phyloP scores from a whole-genome alignment of 1,140 invertebrate genomes.

The Drosophila insularis region DNA sequence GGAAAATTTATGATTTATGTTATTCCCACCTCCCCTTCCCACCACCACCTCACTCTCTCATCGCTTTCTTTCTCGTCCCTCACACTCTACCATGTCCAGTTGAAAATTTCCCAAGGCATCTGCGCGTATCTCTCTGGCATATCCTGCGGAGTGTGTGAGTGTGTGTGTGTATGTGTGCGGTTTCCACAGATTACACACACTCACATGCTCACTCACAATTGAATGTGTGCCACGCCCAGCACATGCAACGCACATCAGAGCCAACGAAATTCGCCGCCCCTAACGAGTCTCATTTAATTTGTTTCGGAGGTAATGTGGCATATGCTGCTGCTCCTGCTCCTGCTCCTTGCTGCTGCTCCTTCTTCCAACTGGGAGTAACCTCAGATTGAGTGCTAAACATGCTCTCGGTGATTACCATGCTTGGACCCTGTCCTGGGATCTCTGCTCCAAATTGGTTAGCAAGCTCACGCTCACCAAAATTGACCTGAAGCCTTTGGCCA shows the following conservation, averaged over 20 bases:
- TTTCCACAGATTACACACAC: constrained; percentile 61
- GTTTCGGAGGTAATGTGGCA: constrained; percentile 77
- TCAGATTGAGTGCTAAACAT: constrained; percentile 77
- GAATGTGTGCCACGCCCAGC: constrained; percentile 49
- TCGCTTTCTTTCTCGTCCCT: neutral
- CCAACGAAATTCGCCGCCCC: constrained; percentile 59
- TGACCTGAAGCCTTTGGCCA: constrained; percentile 56
- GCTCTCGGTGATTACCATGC: constrained; percentile 21
- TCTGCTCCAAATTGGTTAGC: constrained; percentile 12
- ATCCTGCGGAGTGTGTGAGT: constrained; percentile 30
- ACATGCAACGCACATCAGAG: constrained; percentile 45
- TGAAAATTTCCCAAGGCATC: constrained; percentile 37
- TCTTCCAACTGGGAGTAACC: constrained; percentile 44
- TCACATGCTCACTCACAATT: constrained; percentile 33
- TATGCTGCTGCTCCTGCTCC: constrained; percentile 33
- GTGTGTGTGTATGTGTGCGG: constrained; percentile 39
- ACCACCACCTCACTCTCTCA: neutral
- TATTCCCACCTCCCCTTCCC: constrained; percentile 42
- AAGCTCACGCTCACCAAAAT: constrained; percentile 45
- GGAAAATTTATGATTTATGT: constrained; percentile 66
- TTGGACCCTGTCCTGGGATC: neutral
- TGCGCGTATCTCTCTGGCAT: constrained; percentile 27
- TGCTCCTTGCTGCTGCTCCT: neutral
- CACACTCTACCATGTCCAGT: constrained; percentile 10
- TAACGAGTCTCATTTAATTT: constrained; percentile 77